These are phyloP conservation scores for Mellilla xanthometata DNA, from an alignment of 2,888 invertebrate species.

Conservation along the genomic window DNA sequence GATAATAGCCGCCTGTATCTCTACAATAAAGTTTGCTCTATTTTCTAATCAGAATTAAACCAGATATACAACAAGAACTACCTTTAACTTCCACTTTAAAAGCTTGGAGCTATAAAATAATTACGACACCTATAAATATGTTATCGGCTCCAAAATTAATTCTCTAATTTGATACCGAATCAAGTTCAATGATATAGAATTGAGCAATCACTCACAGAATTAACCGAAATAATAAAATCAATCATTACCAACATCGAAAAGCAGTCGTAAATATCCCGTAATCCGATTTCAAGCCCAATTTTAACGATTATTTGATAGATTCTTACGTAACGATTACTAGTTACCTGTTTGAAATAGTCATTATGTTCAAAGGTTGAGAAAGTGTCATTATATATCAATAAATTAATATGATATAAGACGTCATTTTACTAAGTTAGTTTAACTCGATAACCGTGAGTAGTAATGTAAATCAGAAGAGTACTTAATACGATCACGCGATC, in stretches of 20 bases:
- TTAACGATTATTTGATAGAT: background rate
- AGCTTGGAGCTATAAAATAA: constrained; percentile 5
- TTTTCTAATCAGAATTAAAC: constrained; percentile 12
- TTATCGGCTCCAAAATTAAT: constrained; percentile 15
- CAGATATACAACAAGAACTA: constrained; percentile 9
- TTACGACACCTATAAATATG: constrained; percentile 12
- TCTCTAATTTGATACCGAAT: constrained; percentile 13
- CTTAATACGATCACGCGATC: too few relatives aligned
- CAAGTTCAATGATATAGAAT: constrained; percentile 7
- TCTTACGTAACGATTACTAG: too few relatives aligned
- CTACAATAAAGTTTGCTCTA: constrained; percentile 7
- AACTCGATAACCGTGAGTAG: too few relatives aligned
- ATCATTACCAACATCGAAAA: constrained; percentile 13
- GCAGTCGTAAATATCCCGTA: constrained; percentile 3
- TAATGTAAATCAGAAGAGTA: too few relatives aligned
- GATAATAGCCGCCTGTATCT: background rate
- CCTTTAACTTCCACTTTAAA: constrained; percentile 8
- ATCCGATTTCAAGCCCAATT: constrained; percentile 5
- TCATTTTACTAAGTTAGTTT: too few relatives aligned
- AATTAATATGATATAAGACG: too few relatives aligned
- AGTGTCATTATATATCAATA: too few relatives aligned
- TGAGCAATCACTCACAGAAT: constrained; percentile 2
- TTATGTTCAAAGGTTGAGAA: too few relatives aligned
- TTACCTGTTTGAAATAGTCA: too few relatives aligned
- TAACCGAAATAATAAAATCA: constrained; percentile 5